Percentiles rank a stretch among this genome's conserved stretches.
Conservation (phyloP, 2,888 invertebrate species). For the Scaptomyza parva region DNA sequence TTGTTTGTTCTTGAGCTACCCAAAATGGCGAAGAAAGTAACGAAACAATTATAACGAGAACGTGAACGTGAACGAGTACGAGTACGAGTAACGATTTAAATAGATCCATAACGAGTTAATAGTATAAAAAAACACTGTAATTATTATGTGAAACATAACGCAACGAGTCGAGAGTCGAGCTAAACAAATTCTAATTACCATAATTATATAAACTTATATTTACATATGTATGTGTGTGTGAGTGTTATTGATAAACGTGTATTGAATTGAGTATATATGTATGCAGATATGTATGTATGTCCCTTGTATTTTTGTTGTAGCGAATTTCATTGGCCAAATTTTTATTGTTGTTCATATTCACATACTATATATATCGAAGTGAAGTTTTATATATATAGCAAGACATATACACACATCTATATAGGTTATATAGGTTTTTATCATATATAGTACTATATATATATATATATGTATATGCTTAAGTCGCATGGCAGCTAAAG, state of each 20-base stretch:
- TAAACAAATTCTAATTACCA: conserved; percentile 15
- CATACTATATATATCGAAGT: too few species aligned
- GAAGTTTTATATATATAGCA: conserved; percentile 22
- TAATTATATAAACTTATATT: conserved; percentile 8
- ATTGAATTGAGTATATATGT: conserved; percentile 22
- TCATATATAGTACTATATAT: conserved; percentile 20
- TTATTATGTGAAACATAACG: conserved; percentile 48
- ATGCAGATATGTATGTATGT: conserved; percentile 24
- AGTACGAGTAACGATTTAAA: conserved; percentile 13
- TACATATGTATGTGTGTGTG: conserved; percentile 25
- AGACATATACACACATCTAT: conserved; percentile 11
- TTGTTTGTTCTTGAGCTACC: conserved; percentile 34
- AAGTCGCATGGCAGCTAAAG: conserved; percentile 63
- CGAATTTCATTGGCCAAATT: conserved; percentile 61
- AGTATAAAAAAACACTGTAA: conserved; percentile 43
- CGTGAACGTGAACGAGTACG: too few species aligned
- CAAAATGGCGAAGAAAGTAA: conserved; percentile 28
- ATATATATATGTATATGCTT: too few species aligned
- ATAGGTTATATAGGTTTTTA: conserved; percentile 16
- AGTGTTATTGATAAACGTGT: conserved; percentile 37
- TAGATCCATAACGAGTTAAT: conserved; percentile 21
- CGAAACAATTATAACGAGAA: conserved; percentile 22
- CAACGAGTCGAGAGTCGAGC: conserved; percentile 33
- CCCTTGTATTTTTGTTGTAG: conserved; percentile 63
- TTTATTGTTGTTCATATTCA: conserved; percentile 41